Evolutionary conservation across 1,140 invertebrate species (phyloP), one percentile per base, ranked within the genome.

Genomic region (Neodiprion virginianus): DNA sequence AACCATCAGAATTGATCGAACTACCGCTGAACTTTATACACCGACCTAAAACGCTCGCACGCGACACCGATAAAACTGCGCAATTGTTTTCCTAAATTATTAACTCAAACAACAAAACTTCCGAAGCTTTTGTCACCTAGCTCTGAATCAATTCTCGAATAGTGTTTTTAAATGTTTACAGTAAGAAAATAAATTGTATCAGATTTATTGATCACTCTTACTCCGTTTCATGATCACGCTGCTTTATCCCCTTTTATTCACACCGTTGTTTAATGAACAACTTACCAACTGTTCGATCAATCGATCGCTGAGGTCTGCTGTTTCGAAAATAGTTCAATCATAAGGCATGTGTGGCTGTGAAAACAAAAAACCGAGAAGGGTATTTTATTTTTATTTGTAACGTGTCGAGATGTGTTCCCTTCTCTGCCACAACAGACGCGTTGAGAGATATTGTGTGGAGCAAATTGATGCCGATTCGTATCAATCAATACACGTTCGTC

Each of bases 1-100:
- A 61, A 61, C 53, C 53, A 61, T 61, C 53, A 61, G 53, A 61
- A 61, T 61, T 61, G 53, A 61, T 61, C 53, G 53, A 61, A 61
- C 53, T 61, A 17, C 53, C 53, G 8, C n/a, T 61, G 11, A 14
- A 61, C 53, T 17, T 61, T 61, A 12, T 61, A 12, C n/a, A 14
- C n/a, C 11, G 53, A 61, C 11, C 8, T 17, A 61, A 61, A 61
- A 17, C n/a, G 53, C 53, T 61, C 53, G 53, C 53, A 61, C 53
- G 53, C 53, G 53, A 61, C n/a, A 61, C 53, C 53, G 53, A 61
- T 61, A 61, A 61, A 61, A 61, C 53, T 61, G 11, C 53, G 53
- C 53, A 61, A 61, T 61, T 61, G 53, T 61, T 61, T 61, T 17
- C 53, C 5, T 61, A 17, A 61, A 61, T 61, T 61, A 61, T 61